These are phyloP conservation scores for Metridium senile DNA, from an alignment of 92 coral and sea anemone species.

Conservation along the genomic window DNA sequence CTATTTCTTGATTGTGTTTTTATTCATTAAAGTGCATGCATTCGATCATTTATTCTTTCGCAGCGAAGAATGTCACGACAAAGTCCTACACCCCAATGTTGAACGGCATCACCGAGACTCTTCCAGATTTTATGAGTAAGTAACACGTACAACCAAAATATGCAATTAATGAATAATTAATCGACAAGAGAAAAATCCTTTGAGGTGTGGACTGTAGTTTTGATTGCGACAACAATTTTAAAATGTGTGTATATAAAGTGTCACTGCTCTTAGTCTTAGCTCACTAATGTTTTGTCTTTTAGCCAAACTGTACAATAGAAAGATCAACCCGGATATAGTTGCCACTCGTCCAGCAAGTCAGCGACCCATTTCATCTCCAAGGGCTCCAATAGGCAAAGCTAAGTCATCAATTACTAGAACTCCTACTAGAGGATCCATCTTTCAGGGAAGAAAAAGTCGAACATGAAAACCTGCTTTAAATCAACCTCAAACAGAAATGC, in stretches of 20 bases:
- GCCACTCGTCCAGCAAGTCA: constrained; percentile 1
- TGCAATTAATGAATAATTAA: too few relatives aligned
- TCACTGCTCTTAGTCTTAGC: too few relatives aligned
- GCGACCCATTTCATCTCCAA: not conserved
- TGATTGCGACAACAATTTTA: too few relatives aligned
- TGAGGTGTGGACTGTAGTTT: too few relatives aligned
- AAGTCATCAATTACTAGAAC: not conserved
- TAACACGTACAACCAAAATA: too few relatives aligned
- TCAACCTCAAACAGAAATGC: too few relatives aligned
- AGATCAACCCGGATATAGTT: constrained; percentile 59
- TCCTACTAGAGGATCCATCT: not conserved
- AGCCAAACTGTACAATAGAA: constrained; percentile 62
- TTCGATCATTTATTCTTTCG: not conserved
- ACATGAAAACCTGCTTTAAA: not conserved
- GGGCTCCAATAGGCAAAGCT: not conserved
- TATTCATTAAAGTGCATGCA: too few relatives aligned
- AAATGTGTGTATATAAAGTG: too few relatives aligned
- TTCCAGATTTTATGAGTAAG: constrained; percentile 71
- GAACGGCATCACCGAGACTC: constrained; percentile 40
- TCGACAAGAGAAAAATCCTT: too few relatives aligned
- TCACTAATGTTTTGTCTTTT: constrained; percentile 14
- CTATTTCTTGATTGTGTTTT: too few relatives aligned
- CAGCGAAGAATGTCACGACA: constrained; percentile 10
- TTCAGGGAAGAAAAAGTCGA: not conserved
- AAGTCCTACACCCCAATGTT: constrained; percentile 53